Conservation (phyloP, 2,113 vertebrate genomes). For the Phalacrocorax brasilianus region DNA sequence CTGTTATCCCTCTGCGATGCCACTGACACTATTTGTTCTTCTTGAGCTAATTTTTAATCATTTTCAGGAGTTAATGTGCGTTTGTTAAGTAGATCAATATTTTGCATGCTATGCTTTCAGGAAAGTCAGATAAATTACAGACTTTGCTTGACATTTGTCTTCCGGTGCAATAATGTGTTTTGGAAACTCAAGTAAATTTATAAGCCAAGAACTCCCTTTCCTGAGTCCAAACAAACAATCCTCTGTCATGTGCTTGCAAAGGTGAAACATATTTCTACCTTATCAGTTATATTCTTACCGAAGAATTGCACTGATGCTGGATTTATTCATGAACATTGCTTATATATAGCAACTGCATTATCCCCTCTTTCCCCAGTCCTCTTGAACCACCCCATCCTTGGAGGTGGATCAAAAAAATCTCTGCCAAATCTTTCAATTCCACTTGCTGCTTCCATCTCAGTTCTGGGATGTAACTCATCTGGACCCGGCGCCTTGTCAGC, state of each 20-base stretch:
- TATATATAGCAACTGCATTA: background rate
- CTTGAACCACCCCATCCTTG: background rate
- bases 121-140: slow-evolving; percentile 60
- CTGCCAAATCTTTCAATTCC: background rate
- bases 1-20: background rate
- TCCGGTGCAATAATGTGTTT: slow-evolving; percentile 14
- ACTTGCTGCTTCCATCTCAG: background rate
- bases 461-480: background rate
- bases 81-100: background rate
- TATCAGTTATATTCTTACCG: background rate
- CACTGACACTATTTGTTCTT: background rate
- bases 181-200: slow-evolving; percentile 41
- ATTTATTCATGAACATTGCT: background rate
- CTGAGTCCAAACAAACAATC: slow-evolving; percentile 16
- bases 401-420: background rate
- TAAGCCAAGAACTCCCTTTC: background rate
- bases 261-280: background rate
- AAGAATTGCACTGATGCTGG: background rate
- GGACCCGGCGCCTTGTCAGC: background rate
- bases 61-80: background rate
- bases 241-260: background rate
- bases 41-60: slow-evolving; percentile 1
- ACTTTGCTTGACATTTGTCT: slow-evolving; percentile 47
- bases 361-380: background rate
- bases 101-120: slow-evolving; percentile 9